Base-by-base conservation (phyloP, 1,140 invertebrate genomes). In the Rhysida immarginata region DNA sequence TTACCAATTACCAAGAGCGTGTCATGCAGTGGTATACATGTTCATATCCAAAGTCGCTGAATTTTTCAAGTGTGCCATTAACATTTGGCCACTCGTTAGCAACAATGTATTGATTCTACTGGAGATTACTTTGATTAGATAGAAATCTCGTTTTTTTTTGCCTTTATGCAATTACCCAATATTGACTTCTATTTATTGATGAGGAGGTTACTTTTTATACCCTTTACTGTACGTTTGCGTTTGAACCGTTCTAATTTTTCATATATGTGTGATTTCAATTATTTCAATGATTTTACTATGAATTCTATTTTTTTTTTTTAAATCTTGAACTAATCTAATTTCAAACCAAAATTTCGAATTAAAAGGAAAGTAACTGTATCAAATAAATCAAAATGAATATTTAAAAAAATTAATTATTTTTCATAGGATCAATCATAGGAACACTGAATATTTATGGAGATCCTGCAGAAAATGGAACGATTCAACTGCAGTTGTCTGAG, bases 401-500 rank as follows among this genome's bases (percentile, higher is more conserved):
- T 35, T 8, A 35, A 35, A 8, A 35, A 35, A 35, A 35, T 8
- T 16, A 5, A 35, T 16, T 35, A 5, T 35, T 16, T 16, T 35
- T 16, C 29, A 35, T 26, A 51, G 49, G 49, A 3, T 25, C 49
- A 3, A 20, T 51, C 2, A 27, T 51, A 16, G 49, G 49, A 11
- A 21, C 13, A 21, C 27, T 60, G 3, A 56, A 56, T 45, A 49
- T 55, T 14, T 14, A 50, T 41, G 43, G 42, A 16, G 18, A 23
- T 29, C 41, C 35, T 24, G 24, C 26, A 56, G 16, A 49, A 42
- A 48, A 57, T 50, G 87, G 85, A 11, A 83, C 87, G 65, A 91
- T 94, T 26, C 78, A 81, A 16, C 73, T 94, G 26, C 77, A 78
- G 26, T 71, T 92, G 24, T 50, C 53, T 11, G 53, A 58, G 1